These are phyloP conservation scores for Zaprionus lachaisei DNA, from an alignment of 1,140 invertebrate genomes.

Conservation along the genomic window DNA sequence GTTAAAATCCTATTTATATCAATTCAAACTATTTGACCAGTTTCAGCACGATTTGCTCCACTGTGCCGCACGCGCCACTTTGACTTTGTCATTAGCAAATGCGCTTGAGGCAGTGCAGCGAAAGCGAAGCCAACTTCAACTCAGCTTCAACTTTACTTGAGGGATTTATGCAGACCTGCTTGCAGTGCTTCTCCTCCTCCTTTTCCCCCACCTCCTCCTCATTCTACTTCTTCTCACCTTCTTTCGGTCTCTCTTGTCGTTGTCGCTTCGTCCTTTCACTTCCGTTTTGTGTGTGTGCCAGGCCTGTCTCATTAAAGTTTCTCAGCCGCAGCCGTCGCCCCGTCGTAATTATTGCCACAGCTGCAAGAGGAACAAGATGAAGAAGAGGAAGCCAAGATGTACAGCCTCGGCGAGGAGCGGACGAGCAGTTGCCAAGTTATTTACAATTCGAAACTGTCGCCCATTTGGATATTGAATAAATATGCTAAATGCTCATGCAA, in stretches of 20 bases:
- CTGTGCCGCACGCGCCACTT: constrained; percentile 48
- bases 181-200: constrained; percentile 18
- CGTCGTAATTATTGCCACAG: constrained; percentile 62
- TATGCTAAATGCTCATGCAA: constrained; percentile 59
- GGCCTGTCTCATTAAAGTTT: constrained; percentile 62
- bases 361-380: constrained; percentile 13
- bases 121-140: constrained; percentile 68
- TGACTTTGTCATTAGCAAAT: constrained; percentile 77
- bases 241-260: background rate
- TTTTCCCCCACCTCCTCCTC: background rate
- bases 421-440: constrained; percentile 52
- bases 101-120: constrained; percentile 45
- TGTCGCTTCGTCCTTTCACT: constrained; percentile 27
- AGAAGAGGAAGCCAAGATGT: background rate
- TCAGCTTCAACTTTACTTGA: constrained; percentile 41
- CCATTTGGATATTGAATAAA: constrained; percentile 76
- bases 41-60: constrained; percentile 6
- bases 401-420: background rate
- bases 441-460: constrained; percentile 70
- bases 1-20: too few species aligned
- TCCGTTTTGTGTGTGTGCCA: constrained; percentile 12
- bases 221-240: background rate
- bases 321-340: constrained; percentile 27
- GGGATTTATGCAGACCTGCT: constrained; percentile 65
- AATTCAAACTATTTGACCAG: background rate